Evolutionary conservation across 2,113 vertebrate genomes (phyloP).

Genomic region (Athene cunicularia): DNA sequence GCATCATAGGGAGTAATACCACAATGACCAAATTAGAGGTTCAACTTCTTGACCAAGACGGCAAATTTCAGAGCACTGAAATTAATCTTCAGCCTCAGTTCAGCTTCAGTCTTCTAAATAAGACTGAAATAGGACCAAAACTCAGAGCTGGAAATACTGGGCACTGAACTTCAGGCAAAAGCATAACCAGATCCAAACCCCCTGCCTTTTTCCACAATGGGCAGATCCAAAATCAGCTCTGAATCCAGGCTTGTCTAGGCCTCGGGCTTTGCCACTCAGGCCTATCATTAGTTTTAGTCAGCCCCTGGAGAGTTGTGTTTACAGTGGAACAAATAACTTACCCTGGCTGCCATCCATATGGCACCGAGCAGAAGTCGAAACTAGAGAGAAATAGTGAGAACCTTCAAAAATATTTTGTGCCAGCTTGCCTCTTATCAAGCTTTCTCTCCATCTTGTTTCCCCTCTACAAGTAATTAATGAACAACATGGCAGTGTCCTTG

Average conservation of each 20-base stretch:
- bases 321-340: background rate
- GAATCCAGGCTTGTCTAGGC: background rate
- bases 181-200: background rate
- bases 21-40: background rate
- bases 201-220: background rate
- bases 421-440: background rate
- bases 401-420: background rate
- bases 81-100: background rate
- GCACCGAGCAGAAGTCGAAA: background rate
- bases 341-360: background rate
- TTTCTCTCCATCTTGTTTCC: background rate
- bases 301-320: background rate
- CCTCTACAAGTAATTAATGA: background rate
- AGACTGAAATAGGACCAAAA: background rate
- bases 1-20: background rate
- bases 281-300: background rate
- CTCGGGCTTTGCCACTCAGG: background rate
- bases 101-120: background rate
- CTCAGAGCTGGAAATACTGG: background rate
- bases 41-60: background rate
- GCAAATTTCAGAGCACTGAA: background rate
- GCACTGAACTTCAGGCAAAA: background rate
- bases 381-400: background rate
- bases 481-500: background rate
- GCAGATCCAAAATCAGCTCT: background rate